Evolutionary conservation across 2,888 invertebrate species (phyloP).

Genomic region (Drosophila nigricruria): DNA sequence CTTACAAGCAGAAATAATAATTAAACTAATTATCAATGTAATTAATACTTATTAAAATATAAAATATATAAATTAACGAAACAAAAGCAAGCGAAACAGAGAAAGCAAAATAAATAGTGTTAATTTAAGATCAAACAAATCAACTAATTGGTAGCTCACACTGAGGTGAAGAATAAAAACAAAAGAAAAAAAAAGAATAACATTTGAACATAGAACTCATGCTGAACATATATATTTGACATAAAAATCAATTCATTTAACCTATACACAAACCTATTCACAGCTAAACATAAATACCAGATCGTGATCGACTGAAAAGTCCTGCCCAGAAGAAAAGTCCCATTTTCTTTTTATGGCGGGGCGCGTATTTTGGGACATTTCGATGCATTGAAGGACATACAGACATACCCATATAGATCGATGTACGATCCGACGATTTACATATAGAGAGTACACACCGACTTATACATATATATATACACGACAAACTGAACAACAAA

Average conservation of each 20-base stretch:
- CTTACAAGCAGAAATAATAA: constrained; percentile 70
- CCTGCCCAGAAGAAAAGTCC: neutral
- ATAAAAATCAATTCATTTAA: constrained; percentile 30
- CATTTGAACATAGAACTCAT: constrained; percentile 44
- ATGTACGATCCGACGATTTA: constrained; percentile 9
- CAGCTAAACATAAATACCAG: neutral
- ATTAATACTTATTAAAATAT: constrained; percentile 75
- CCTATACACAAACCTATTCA: constrained; percentile 1
- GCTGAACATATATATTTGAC: constrained; percentile 39
- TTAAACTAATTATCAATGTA: constrained; percentile 79
- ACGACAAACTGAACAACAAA: constrained; percentile 29
- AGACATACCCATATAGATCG: constrained; percentile 7
- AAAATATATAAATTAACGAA: constrained; percentile 35
- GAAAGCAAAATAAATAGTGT: constrained; percentile 50
- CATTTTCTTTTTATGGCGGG: constrained; percentile 7
- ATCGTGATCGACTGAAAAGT: constrained; percentile 18
- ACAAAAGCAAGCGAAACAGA: constrained; percentile 19
- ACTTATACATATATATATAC: constrained; percentile 25
- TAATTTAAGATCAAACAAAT: constrained; percentile 63
- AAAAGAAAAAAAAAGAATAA: constrained; percentile 16
- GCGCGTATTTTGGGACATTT: constrained; percentile 14
- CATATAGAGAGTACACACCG: constrained; percentile 29
- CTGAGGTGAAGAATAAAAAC: constrained; percentile 33
- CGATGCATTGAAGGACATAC: neutral
- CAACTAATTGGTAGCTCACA: constrained; percentile 38